Percentiles rank a stretch among this genome's conserved stretches.
Conservation (phyloP, 2,888 invertebrate genomes). For the Meandrusa payeni region DNA sequence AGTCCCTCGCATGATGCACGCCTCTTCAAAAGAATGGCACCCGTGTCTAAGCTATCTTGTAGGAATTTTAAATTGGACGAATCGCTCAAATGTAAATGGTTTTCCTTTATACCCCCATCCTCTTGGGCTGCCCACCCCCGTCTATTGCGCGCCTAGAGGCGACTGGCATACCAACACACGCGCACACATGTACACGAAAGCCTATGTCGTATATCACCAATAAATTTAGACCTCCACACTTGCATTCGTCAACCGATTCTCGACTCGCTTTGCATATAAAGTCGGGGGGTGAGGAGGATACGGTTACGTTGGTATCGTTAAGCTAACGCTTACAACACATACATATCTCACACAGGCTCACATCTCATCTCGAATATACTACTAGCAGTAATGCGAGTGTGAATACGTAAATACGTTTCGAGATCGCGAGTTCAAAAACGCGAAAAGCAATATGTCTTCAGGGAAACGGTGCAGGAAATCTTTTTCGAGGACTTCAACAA, state of each 20-base stretch:
- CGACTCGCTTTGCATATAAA: conserved; percentile 54
- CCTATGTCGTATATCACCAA: conserved; percentile 71
- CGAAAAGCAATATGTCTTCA: conserved; percentile 79
- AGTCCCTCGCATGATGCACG: conserved; percentile 69
- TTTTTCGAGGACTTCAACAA: conserved; percentile 66
- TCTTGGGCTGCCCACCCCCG: conserved; percentile 74
- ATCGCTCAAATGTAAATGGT: conserved; percentile 83
- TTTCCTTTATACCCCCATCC: conserved; percentile 82
- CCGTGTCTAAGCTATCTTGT: conserved; percentile 80
- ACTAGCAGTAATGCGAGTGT: conserved; percentile 77
- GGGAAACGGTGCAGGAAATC: conserved; percentile 63
- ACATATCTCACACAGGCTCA: conserved; percentile 57
- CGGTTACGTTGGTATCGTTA: conserved; percentile 60
- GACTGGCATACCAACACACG: conserved; percentile 77
- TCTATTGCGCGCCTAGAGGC: conserved; percentile 80
- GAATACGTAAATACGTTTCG: conserved; percentile 78
- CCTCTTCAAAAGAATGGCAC: conserved; percentile 78
- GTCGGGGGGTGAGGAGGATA: conserved; percentile 47
- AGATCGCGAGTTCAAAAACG: conserved; percentile 79
- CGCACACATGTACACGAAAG: conserved; percentile 62
- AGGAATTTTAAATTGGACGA: conserved; percentile 83
- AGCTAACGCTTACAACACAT: conserved; percentile 63
- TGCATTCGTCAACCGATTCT: conserved; percentile 63
- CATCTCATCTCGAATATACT: conserved; percentile 72
- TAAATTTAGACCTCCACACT: conserved; percentile 57